Evolutionary conservation across 64 coral and sea anemone species (phyloP).

Genomic region (Montipora efflorescens): DNA sequence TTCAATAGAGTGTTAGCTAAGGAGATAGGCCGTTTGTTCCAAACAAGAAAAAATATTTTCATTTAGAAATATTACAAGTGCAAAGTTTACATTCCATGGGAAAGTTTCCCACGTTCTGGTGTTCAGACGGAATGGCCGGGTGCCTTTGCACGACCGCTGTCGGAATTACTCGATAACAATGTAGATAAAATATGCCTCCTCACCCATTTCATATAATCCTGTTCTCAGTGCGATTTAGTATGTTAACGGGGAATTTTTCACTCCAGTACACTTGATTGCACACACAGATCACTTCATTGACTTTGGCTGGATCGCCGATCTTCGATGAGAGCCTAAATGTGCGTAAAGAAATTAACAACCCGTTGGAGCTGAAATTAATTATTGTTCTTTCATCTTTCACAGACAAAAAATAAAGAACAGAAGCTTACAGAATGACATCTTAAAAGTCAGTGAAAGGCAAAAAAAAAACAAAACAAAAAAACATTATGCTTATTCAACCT

Average conservation of each 20-base stretch:
- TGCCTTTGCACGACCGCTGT: neutral
- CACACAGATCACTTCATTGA: conserved; percentile 5
- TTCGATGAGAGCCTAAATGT: neutral
- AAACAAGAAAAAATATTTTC: neutral
- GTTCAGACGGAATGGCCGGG: neutral
- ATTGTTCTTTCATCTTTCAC: neutral
- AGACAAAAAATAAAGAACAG: conserved; percentile 27
- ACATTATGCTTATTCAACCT: neutral
- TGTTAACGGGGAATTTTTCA: conserved; percentile 14
- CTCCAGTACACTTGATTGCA: conserved; percentile 3
- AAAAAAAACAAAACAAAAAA: conserved; percentile 9
- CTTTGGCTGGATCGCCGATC: neutral
- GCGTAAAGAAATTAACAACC: conserved; percentile 1
- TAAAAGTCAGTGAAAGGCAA: conserved; percentile 25
- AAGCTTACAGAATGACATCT: conserved; percentile 16
- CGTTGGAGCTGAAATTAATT: neutral
- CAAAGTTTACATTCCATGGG: neutral
- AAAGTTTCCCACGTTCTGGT: neutral
- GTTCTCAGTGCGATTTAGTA: neutral
- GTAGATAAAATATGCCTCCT: neutral
- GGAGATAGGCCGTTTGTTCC: neutral
- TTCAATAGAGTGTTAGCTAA: neutral
- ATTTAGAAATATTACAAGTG: neutral
- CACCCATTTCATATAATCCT: conserved; percentile 41
- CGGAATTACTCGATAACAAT: neutral